Percentiles rank a stretch among this genome's conserved stretches.
Evolutionary conservation across 2,888 invertebrate genomes (phyloP).

Genomic region (Cataglyphis albicans): DNA sequence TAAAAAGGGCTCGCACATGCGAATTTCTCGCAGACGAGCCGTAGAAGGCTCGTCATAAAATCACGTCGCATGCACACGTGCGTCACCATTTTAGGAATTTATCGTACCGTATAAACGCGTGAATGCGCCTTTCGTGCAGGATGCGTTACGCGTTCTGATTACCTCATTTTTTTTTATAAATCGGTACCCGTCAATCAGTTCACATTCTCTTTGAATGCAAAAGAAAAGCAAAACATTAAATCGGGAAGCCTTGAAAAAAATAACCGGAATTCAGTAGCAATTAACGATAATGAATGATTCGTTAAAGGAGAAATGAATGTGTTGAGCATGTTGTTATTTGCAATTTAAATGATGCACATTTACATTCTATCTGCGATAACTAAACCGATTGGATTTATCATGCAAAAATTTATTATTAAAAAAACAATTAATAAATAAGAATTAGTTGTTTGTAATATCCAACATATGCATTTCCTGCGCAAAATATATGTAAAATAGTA

Average conservation of each 20-base stretch:
- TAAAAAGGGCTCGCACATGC: constrained; percentile 1
- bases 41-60: neutral
- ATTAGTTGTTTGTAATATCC: no score
- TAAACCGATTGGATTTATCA: no score
- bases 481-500: no score
- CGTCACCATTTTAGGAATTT: neutral
- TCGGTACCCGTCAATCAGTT: neutral
- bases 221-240: neutral
- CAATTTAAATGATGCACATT: neutral
- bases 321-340: neutral
- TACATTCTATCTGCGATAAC: neutral
- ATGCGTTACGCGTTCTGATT: constrained; percentile 43
- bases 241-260: neutral
- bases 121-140: neutral
- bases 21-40: neutral
- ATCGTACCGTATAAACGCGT: constrained; percentile 8
- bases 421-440: no score
- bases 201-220: neutral
- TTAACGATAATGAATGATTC: neutral
- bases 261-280: neutral
- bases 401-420: no score
- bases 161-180: constrained; percentile 29
- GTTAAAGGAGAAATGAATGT: neutral
- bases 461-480: no score
- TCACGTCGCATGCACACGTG: neutral